Percentiles rank a stretch among this genome's conserved stretches.
phyloP scores from a whole-genome alignment of 2,113 vertebrate species.

The Leptobrachium ailaonicum region DNA sequence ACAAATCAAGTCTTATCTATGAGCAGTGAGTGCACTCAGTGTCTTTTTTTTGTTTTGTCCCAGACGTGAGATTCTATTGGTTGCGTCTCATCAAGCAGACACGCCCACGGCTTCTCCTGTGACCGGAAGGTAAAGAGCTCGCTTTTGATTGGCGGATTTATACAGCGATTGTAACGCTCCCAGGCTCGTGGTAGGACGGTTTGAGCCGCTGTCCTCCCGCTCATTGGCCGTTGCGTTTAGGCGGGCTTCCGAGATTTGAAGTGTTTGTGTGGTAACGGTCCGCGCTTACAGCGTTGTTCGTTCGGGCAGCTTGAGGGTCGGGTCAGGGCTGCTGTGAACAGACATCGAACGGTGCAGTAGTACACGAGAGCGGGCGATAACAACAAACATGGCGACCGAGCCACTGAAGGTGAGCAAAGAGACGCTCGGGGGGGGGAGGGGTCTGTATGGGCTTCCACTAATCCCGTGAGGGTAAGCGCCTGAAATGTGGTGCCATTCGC shows the following conservation, averaged over 20 bases:
- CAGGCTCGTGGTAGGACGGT: not conserved
- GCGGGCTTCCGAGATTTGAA: slow-evolving; percentile 21
- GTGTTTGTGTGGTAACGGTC: not conserved
- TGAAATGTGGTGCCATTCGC: no score
- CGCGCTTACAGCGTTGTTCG: not conserved
- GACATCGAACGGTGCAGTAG: no score
- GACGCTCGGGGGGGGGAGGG: no score
- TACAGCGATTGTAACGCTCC: not conserved
- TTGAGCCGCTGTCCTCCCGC: not conserved
- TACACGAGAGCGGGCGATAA: not conserved
- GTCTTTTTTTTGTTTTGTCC: no score
- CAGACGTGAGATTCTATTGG: no score
- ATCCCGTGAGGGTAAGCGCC: no score
- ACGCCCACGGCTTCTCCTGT: not conserved
- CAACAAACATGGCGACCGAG: slow-evolving; percentile 9
- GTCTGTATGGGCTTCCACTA: no score
- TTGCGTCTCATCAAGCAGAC: no score
- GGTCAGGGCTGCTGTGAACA: no score
- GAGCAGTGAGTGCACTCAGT: no score
- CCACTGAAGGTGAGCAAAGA: slow-evolving; percentile 14
- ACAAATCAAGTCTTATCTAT: no score
- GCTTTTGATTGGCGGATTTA: slow-evolving; percentile 9
- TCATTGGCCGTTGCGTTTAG: slow-evolving; percentile 23
- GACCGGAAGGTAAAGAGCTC: not conserved
- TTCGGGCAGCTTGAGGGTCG: not conserved